phyloP scores from a whole-genome alignment of 2,797 vertebrate species.

The Neomorphus geoffroyi region DNA sequence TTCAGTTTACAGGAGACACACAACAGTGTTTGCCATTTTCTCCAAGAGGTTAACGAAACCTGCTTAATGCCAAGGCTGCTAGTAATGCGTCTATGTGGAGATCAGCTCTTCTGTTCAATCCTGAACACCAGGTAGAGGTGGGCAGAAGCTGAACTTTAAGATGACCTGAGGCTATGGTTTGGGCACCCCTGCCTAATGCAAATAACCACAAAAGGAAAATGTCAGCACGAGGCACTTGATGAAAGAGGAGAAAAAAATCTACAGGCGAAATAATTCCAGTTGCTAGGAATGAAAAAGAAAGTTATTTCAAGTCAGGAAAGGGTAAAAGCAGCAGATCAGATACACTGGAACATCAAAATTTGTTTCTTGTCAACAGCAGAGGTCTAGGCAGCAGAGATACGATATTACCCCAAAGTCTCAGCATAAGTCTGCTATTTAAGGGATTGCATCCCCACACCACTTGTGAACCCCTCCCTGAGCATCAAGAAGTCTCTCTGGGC shows the following conservation, averaged over 20 bases:
- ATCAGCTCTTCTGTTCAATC: neutral
- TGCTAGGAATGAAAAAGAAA: slow-evolving; percentile 46
- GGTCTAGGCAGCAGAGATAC: slow-evolving; percentile 40
- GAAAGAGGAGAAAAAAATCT: slow-evolving; percentile 43
- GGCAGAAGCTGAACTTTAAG: neutral
- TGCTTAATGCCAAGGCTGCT: neutral
- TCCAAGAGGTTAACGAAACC: neutral
- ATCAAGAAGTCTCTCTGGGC: slow-evolving; percentile 34
- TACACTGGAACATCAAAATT: slow-evolving; percentile 27
- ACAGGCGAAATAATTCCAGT: slow-evolving; percentile 45
- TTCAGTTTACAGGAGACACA: neutral
- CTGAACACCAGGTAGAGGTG: neutral
- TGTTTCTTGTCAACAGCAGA: slow-evolving; percentile 31
- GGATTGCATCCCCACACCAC: slow-evolving; percentile 43
- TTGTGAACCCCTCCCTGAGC: slow-evolving; percentile 46
- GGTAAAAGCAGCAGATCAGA: slow-evolving; percentile 18
- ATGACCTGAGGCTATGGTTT: slow-evolving; percentile 37
- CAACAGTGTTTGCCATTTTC: neutral
- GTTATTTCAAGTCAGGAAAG: slow-evolving; percentile 44
- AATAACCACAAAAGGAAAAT: slow-evolving; percentile 1
- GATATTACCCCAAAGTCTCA: slow-evolving; percentile 25
- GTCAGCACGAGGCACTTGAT: slow-evolving; percentile 9
- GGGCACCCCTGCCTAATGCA: slow-evolving; percentile 52
- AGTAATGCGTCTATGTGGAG: neutral
- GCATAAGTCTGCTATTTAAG: slow-evolving; percentile 44